Conservation (phyloP, 2,113 vertebrate species). For the Kryptolebias marmoratus region DNA sequence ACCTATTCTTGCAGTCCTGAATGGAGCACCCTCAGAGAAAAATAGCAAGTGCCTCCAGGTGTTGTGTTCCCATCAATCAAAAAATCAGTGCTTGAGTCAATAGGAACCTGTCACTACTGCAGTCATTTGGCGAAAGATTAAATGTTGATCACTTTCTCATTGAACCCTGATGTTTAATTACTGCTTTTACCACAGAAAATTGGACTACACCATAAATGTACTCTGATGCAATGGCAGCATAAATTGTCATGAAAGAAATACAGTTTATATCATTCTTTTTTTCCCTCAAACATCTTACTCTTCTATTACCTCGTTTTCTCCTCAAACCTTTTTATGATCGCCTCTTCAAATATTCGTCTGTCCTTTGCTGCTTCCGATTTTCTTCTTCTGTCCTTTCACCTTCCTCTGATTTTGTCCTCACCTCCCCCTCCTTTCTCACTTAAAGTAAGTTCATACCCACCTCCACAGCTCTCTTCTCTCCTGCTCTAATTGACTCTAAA, state of each 20-base stretch:
- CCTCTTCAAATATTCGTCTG: not conserved
- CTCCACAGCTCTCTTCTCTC: constrained; percentile 5
- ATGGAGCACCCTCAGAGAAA: not conserved
- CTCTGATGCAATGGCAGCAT: not conserved
- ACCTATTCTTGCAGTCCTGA: not conserved
- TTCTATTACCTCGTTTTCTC: too few species aligned
- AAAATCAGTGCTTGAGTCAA: not conserved
- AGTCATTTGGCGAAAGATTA: not conserved
- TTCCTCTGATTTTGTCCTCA: not conserved
- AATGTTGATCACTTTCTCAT: not conserved
- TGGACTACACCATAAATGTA: not conserved
- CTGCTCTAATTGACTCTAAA: constrained; percentile 29
- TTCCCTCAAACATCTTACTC: too few species aligned
- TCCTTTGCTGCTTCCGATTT: too few species aligned
- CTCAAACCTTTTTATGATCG: not conserved
- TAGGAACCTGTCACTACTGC: not conserved
- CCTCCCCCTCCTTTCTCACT: not conserved
- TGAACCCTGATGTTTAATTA: too few species aligned
- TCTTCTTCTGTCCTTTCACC: constrained; percentile 1
- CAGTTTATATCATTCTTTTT: too few species aligned
- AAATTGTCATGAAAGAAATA: not conserved
- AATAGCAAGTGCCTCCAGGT: not conserved
- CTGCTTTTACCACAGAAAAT: too few species aligned
- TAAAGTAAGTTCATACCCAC: constrained; percentile 14
- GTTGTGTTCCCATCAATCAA: not conserved